phyloP scores from a whole-genome alignment of 2,797 vertebrate species.

The Brotogeris chrysoptera region DNA sequence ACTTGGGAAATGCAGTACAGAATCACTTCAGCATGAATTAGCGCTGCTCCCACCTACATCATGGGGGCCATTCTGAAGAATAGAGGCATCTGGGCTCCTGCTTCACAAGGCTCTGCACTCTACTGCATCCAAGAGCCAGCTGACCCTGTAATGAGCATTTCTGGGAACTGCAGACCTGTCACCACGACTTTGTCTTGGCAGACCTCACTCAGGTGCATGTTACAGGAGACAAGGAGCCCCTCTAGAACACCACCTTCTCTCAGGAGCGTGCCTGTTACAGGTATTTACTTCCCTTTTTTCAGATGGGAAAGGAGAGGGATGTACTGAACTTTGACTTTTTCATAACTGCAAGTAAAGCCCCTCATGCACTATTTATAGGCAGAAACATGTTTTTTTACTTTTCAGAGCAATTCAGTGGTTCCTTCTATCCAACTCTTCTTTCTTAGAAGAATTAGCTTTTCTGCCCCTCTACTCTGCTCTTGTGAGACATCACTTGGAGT shows the following conservation, averaged over 20 bases:
- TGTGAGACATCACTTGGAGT: too few relatives aligned
- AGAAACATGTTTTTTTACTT: neutral
- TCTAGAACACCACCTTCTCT: neutral
- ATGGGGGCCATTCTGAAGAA: neutral
- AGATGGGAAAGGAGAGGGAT: neutral
- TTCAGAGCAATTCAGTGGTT: neutral
- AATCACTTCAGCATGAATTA: neutral
- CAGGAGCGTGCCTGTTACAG: rapidly evolving
- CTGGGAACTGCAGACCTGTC: neutral
- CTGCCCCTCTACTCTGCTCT: too few relatives aligned
- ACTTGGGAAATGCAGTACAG: neutral
- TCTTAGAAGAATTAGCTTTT: neutral
- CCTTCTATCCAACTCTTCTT: neutral
- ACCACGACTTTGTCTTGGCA: neutral
- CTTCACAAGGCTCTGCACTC: neutral
- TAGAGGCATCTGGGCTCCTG: neutral
- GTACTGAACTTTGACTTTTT: neutral
- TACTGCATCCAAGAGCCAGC: neutral
- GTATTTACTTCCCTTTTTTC: neutral
- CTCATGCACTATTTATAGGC: neutral
- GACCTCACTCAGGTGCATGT: rapidly evolving
- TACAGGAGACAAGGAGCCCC: neutral
- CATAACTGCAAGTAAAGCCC: neutral
- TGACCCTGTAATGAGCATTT: neutral
- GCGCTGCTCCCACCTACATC: neutral